A percentile compares a stretch with the other conserved stretches of the same genome.
Evolutionary conservation across 2,797 vertebrate genomes (phyloP).

Genomic region (Siniperca undulata): DNA sequence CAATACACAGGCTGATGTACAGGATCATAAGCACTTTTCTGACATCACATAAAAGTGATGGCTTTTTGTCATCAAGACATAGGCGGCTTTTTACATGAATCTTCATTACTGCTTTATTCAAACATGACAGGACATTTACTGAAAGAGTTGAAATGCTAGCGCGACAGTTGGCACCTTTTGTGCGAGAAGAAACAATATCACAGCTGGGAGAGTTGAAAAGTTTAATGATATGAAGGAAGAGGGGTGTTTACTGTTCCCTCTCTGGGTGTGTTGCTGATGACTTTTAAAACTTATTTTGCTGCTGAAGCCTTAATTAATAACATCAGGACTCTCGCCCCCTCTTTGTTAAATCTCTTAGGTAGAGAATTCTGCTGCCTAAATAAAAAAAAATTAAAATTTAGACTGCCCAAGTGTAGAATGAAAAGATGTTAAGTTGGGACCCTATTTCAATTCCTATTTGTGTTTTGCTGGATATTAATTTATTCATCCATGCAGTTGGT

Average conservation of each 20-base stretch:
- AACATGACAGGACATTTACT: neutral
- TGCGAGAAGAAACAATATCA: neutral
- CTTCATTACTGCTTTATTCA: neutral
- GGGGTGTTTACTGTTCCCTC: neutral
- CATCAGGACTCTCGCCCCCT: neutral
- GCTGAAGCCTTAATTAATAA: neutral
- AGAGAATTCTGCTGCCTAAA: neutral
- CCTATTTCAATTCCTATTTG: neutral
- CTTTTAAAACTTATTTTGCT: neutral
- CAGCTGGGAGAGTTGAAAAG: constrained; percentile 20
- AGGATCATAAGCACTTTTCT: neutral
- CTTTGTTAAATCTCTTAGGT: neutral
- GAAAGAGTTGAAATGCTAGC: neutral
- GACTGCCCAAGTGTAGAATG: neutral
- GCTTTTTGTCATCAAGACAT: neutral
- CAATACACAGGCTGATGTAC: neutral
- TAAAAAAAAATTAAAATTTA: neutral
- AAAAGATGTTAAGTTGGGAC: neutral
- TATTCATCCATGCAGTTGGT: neutral
- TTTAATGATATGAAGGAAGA: constrained; percentile 18
- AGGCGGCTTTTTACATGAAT: neutral
- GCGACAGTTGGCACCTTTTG: neutral
- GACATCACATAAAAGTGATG: neutral
- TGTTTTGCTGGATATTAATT: neutral
- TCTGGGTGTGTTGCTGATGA: neutral